phyloP scores from a whole-genome alignment of 2,797 vertebrate genomes.

The Psittacula echo region DNA sequence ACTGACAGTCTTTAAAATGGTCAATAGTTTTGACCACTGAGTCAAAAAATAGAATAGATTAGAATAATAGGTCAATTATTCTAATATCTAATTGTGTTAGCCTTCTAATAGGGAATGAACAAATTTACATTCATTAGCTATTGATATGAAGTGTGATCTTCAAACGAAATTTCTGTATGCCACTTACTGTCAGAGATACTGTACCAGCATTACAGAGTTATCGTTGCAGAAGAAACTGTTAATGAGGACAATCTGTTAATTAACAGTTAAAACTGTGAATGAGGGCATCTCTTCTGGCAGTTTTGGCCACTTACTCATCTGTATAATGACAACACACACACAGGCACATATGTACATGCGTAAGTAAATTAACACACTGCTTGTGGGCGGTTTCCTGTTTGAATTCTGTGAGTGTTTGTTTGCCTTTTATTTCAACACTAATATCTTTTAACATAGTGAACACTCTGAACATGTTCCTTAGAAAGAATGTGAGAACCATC shows the following conservation, averaged over 20 bases:
- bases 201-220: background rate
- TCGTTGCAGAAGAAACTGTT: background rate
- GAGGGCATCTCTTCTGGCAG: background rate
- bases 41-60: background rate
- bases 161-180: background rate
- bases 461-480: background rate
- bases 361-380: background rate
- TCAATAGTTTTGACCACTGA: background rate
- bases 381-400: background rate
- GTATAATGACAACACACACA: background rate
- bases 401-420: background rate
- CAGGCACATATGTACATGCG: accelerated
- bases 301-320: background rate
- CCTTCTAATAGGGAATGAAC: background rate
- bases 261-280: background rate
- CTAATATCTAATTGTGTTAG: background rate
- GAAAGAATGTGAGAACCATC: background rate
- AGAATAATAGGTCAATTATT: background rate
- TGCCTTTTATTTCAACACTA: background rate
- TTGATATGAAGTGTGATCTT: background rate
- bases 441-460: background rate
- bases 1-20: background rate
- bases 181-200: background rate
- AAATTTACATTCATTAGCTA: background rate
- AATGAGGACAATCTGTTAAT: background rate